phyloP scores from a whole-genome alignment of 2,797 vertebrate species.

The Mus caroli region DNA sequence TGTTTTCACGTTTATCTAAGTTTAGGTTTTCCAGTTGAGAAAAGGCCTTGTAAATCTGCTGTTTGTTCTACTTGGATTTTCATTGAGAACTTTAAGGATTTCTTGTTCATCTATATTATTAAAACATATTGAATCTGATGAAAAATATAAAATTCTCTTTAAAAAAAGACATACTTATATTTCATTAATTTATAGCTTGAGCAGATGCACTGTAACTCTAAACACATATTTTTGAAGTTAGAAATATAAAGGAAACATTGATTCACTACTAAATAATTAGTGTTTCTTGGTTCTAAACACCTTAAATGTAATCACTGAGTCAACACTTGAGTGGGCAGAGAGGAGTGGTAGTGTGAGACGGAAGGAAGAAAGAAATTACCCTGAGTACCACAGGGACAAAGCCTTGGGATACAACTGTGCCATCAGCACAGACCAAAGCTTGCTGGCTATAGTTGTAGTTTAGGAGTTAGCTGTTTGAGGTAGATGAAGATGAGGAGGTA shows the following conservation, averaged over 20 bases:
- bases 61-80: conserved; percentile 21
- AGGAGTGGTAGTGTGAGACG: background rate
- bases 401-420: background rate
- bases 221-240: conserved; percentile 57
- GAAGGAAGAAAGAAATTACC: background rate
- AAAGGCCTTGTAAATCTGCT: conserved; percentile 42
- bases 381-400: background rate
- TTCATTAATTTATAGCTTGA: conserved; percentile 25
- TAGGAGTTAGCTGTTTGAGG: background rate
- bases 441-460: background rate
- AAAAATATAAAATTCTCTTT: background rate
- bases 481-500: background rate
- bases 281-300: conserved; percentile 58
- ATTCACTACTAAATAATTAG: conserved; percentile 35
- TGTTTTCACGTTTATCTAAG: conserved; percentile 33
- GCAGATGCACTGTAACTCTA: background rate
- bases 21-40: conserved; percentile 48
- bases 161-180: background rate
- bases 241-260: conserved; percentile 33
- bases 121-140: background rate
- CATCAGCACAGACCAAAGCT: background rate
- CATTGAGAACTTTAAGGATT: conserved; percentile 32
- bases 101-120: conserved; percentile 17
- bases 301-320: conserved; percentile 33
- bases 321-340: background rate